Percentiles rank a stretch among this genome's conserved stretches.
Evolutionary conservation across 2,113 vertebrate genomes (phyloP).

Genomic region (Dromiciops gliroides): DNA sequence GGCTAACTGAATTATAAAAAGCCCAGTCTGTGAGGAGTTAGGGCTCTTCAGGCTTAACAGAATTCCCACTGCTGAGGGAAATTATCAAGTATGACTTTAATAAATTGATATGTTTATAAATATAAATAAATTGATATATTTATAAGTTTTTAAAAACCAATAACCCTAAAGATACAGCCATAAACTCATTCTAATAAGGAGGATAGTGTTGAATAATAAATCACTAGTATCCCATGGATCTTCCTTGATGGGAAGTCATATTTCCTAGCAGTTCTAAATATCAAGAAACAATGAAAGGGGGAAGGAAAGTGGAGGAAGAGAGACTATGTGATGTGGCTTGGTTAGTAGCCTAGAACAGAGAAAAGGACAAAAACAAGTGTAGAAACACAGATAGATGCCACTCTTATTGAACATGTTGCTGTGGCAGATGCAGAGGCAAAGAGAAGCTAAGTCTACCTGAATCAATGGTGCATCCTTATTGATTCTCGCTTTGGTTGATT

Average conservation of each 20-base stretch:
- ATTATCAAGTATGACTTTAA: neutral
- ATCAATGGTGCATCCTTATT: neutral
- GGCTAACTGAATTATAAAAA: neutral
- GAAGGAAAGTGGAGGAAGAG: neutral
- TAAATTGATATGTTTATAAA: neutral
- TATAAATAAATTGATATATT: no score
- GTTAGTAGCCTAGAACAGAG: neutral
- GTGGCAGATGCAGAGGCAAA: neutral
- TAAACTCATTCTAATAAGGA: neutral
- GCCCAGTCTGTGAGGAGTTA: neutral
- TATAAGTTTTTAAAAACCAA: neutral
- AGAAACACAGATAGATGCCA: neutral
- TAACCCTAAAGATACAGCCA: neutral
- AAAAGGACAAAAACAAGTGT: neutral
- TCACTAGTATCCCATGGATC: neutral
- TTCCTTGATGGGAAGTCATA: neutral
- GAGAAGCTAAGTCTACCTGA: neutral
- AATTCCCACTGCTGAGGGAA: neutral
- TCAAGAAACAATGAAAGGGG: fast-evolving
- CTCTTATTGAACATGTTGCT: neutral
- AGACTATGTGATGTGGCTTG: neutral
- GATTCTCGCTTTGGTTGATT: neutral
- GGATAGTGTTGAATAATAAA: neutral
- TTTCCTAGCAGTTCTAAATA: neutral
- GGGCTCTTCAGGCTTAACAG: neutral